These are phyloP conservation scores for human (Homo sapiens) DNA, from an alignment of 2,113 vertebrate genomes.

Conservation along the genomic window DNA sequence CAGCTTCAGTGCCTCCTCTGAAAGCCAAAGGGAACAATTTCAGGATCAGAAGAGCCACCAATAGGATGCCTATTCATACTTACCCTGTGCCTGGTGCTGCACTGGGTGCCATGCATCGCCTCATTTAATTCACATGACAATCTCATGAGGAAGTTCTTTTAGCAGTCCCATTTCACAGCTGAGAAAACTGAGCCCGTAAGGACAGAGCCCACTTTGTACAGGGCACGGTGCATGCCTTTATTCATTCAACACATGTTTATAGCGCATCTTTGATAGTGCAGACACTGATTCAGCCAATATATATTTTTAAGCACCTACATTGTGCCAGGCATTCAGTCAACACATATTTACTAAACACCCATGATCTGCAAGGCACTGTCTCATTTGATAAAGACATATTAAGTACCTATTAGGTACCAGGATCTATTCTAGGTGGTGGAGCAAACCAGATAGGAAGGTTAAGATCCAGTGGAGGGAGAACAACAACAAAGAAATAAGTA, in stretches of 20 bases:
- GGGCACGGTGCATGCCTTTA: rapidly evolving
- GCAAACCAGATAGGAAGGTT: not conserved
- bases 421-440: not conserved
- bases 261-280: not conserved
- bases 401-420: not conserved
- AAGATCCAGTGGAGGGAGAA: too few relatives aligned
- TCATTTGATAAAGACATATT: not conserved
- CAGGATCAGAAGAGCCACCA: rapidly evolving
- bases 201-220: not conserved
- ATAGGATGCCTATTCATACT: rapidly evolving
- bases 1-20: slow-evolving; percentile 92
- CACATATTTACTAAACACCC: not conserved
- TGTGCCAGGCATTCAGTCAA: not conserved
- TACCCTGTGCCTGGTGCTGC: rapidly evolving
- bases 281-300: not conserved
- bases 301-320: not conserved
- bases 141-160: rapidly evolving
- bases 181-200: rapidly evolving
- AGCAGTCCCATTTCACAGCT: not conserved
- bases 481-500: not conserved
- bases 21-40: slow-evolving; percentile 64
- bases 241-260: not conserved
- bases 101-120: rapidly evolving
- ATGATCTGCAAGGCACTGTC: not conserved
- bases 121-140: rapidly evolving